These are phyloP conservation scores for Drosophila elegans DNA, from an alignment of 1,140 invertebrate genomes.

Conservation along the genomic window DNA sequence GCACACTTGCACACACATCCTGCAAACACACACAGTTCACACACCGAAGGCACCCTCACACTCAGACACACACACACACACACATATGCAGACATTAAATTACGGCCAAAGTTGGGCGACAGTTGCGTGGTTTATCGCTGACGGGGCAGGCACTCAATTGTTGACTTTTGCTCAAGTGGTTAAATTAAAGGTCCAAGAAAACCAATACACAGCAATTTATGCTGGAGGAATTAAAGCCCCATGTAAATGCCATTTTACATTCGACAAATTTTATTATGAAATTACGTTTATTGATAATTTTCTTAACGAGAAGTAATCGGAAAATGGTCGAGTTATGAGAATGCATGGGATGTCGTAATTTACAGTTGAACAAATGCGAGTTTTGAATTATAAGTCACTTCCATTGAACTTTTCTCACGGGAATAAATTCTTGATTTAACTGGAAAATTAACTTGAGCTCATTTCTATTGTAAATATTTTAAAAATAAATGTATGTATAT, in stretches of 20 bases:
- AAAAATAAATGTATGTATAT: too few relatives aligned
- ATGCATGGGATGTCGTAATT: too few relatives aligned
- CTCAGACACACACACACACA: conserved; percentile 23
- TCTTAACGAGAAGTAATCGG: too few relatives aligned
- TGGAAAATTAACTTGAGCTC: too few relatives aligned
- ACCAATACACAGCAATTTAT: conserved; percentile 36
- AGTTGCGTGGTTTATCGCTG: conserved; percentile 81
- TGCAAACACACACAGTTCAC: conserved; percentile 38
- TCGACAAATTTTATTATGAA: background rate
- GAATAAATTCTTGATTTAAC: too few relatives aligned
- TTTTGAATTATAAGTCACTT: too few relatives aligned
- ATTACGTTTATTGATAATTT: too few relatives aligned
- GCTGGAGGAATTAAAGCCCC: conserved; percentile 6
- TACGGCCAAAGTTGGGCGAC: conserved; percentile 82
- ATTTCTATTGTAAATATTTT: too few relatives aligned
- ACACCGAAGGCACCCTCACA: conserved; percentile 3
- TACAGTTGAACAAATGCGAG: too few relatives aligned
- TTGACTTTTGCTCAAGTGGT: conserved; percentile 75
- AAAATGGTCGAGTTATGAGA: background rate
- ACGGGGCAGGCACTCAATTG: conserved; percentile 71
- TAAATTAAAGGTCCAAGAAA: conserved; percentile 57
- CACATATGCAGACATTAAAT: conserved; percentile 68
- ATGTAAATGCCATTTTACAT: background rate
- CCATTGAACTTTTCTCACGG: too few relatives aligned
- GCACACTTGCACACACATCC: conserved; percentile 38